Conservation (phyloP, 2,797 vertebrate genomes). For the Coccyzus lansbergi region DNA sequence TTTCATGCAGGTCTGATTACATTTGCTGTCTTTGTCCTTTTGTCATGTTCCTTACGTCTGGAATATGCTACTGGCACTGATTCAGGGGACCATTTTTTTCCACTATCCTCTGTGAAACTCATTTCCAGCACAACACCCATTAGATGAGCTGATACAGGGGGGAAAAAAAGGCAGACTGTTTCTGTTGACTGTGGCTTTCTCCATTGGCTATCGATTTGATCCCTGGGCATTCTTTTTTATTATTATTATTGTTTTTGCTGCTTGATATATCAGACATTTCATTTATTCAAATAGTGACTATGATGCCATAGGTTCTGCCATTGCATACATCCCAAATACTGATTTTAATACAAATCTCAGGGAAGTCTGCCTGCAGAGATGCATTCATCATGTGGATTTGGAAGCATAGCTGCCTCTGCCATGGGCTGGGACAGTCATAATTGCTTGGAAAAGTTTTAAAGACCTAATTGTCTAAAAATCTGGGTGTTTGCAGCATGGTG, state of each 20-base stretch:
- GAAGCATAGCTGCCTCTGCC: neutral
- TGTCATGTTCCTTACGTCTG: constrained; percentile 42
- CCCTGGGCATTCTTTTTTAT: neutral
- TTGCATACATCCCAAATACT: neutral
- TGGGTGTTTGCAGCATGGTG: neutral
- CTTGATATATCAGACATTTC: neutral
- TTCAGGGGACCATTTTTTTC: constrained; percentile 37
- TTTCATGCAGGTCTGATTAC: constrained; percentile 29
- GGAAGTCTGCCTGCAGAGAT: neutral
- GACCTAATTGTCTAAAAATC: neutral
- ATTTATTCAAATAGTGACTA: neutral
- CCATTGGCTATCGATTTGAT: neutral
- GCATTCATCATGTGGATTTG: neutral
- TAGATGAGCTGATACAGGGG: neutral
- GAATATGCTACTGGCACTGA: constrained; percentile 60
- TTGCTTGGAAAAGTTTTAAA: neutral
- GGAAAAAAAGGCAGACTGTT: neutral
- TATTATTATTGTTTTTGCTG: neutral
- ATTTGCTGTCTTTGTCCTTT: constrained; percentile 59
- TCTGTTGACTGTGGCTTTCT: neutral
- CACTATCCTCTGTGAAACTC: constrained; percentile 30
- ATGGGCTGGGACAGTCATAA: neutral
- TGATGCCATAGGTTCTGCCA: neutral
- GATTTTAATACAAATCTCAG: neutral
- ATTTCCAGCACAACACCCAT: constrained; percentile 32